Evolutionary conservation across 2,888 invertebrate genomes (phyloP).

Genomic region (Tenthredo amoena): DNA sequence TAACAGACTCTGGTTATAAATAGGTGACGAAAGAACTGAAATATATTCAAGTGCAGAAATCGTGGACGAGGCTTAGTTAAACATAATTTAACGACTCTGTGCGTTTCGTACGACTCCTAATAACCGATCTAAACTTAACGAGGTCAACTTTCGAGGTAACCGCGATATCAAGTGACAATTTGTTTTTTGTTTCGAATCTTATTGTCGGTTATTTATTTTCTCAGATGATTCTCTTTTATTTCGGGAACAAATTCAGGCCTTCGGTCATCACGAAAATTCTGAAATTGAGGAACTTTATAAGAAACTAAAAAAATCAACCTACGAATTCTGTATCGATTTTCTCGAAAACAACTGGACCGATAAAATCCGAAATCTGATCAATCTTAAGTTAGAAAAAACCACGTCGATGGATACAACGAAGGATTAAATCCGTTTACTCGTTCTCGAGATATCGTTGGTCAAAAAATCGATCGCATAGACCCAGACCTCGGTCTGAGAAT

Average conservation of each 20-base stretch:
- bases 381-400: too few relatives aligned
- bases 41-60: slow-evolving; percentile 28
- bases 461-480: too few relatives aligned
- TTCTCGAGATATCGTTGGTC: too few relatives aligned
- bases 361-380: too few relatives aligned
- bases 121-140: neutral
- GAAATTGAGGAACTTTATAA: neutral
- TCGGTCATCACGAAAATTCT: neutral
- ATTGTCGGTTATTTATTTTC: neutral
- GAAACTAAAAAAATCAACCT: neutral
- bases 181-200: neutral
- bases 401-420: too few relatives aligned
- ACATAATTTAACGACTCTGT: slow-evolving; percentile 15
- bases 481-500: too few relatives aligned
- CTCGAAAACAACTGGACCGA: neutral
- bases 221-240: neutral
- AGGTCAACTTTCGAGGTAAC: neutral
- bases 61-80: neutral
- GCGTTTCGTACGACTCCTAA: neutral
- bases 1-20: slow-evolving; percentile 4
- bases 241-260: neutral
- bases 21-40: slow-evolving; percentile 27
- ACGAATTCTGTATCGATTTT: neutral
- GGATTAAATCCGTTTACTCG: too few relatives aligned
- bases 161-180: neutral